Evolutionary conservation across 2,113 vertebrate species (phyloP).

Genomic region (Calyptomena viridis): DNA sequence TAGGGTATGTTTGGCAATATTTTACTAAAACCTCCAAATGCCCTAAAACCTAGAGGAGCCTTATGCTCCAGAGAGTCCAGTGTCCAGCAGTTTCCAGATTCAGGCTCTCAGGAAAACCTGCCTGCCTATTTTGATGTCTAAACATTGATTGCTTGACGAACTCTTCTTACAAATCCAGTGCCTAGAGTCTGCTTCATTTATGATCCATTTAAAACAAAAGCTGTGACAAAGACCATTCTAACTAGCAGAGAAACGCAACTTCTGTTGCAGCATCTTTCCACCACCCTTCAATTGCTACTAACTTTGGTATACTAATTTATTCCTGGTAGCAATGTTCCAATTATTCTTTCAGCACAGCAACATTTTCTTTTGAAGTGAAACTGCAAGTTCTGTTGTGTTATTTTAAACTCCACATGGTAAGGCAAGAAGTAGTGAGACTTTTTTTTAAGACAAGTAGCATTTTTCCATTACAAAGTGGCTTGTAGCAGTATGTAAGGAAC

Average conservation of each 20-base stretch:
- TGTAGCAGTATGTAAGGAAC: not conserved
- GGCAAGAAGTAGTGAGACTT: not conserved
- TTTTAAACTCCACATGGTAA: not conserved
- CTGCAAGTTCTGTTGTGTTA: not conserved
- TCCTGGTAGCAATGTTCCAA: not conserved
- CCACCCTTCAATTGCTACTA: not conserved
- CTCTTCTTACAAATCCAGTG: not conserved
- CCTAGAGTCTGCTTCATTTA: not conserved
- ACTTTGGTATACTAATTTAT: slow-evolving; percentile 14
- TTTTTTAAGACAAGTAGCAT: not conserved
- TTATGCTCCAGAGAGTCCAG: not conserved
- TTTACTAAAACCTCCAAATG: not conserved
- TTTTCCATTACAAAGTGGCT: not conserved
- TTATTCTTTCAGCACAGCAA: slow-evolving; percentile 12
- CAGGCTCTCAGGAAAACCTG: not conserved
- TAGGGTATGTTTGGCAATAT: not conserved
- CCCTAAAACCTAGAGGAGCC: not conserved
- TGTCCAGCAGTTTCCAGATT: not conserved
- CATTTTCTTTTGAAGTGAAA: slow-evolving; percentile 44
- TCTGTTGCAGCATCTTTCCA: slow-evolving; percentile 10
- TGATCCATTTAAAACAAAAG: not conserved
- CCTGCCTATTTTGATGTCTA: not conserved
- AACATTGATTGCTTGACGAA: not conserved
- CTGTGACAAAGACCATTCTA: not conserved
- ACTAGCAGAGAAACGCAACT: not conserved